Evolutionary conservation across 2,888 invertebrate genomes (phyloP).

Genomic region (Rhagium mordax): DNA sequence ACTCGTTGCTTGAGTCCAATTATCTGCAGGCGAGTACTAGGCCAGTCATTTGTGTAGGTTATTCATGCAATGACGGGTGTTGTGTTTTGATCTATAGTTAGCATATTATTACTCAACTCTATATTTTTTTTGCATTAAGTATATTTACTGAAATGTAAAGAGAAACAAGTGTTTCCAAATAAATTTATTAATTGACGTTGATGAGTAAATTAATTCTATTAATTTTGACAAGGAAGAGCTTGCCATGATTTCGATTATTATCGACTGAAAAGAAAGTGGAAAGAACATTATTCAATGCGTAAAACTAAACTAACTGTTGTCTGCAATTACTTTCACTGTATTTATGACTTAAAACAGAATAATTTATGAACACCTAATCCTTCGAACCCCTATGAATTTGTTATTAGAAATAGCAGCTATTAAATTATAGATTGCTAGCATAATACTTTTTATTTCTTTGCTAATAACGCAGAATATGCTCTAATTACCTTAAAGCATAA

Average conservation of each 20-base stretch:
- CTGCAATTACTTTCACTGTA: conserved; percentile 26
- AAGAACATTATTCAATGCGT: conserved; percentile 15
- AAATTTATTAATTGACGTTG: neutral
- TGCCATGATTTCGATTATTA: conserved; percentile 30
- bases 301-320: neutral
- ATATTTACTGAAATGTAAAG: too few species aligned
- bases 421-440: neutral
- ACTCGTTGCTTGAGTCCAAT: too few species aligned
- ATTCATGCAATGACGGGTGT: too few species aligned
- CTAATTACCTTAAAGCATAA: too few species aligned
- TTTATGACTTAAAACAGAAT: conserved; percentile 9
- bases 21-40: too few species aligned
- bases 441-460: too few species aligned
- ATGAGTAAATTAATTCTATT: neutral
- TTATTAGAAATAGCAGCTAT: neutral
- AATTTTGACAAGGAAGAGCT: conserved; percentile 10
- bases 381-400: neutral
- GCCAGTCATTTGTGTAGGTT: too few species aligned
- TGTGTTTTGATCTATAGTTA: too few species aligned
- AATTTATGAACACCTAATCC: neutral
- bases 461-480: too few species aligned
- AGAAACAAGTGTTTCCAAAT: too few species aligned
- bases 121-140: too few species aligned
- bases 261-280: conserved; percentile 5
- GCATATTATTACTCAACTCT: too few species aligned